Evolutionary conservation across 2,797 vertebrate species (phyloP).

Genomic region (Macropodus opercularis): DNA sequence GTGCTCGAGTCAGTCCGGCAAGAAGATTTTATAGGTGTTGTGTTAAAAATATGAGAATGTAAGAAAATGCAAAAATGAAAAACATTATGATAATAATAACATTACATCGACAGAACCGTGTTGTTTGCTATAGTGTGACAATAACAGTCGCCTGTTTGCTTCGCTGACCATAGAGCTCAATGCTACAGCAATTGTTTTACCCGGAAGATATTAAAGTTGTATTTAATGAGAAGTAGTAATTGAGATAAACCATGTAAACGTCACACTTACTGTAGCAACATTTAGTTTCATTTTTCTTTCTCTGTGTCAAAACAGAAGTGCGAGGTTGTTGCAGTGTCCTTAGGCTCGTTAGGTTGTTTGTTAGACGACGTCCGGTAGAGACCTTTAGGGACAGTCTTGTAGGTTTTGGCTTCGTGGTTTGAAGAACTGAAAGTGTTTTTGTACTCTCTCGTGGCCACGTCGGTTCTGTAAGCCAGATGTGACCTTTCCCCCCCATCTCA

Average conservation of each 20-base stretch:
- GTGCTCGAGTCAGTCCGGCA: conserved; percentile 13
- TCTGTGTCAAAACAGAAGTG: background rate
- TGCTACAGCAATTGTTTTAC: too few relatives aligned
- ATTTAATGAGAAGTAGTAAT: conserved; percentile 54
- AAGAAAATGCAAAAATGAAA: background rate
- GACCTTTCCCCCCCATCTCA: conserved; percentile 15
- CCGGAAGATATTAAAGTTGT: conserved; percentile 26
- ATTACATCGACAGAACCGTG: background rate
- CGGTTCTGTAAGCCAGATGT: conserved; percentile 36
- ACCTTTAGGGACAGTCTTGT: conserved; percentile 25
- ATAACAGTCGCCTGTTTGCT: conserved; percentile 17
- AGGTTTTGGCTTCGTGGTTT: conserved; percentile 44
- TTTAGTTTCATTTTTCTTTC: conserved; percentile 3
- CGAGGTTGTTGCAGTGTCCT: conserved; percentile 18
- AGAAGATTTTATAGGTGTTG: too few relatives aligned
- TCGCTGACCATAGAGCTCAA: background rate
- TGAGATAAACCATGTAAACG: conserved; percentile 24
- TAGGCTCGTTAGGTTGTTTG: conserved; percentile 34
- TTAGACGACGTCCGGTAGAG: conserved; percentile 31
- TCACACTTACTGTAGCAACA: background rate
- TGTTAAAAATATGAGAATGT: conserved; percentile 1
- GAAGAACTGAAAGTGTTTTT: conserved; percentile 47
- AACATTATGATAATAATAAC: background rate
- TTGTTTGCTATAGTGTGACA: background rate
- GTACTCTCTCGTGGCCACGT: conserved; percentile 27